A percentile compares a stretch with the other conserved stretches of the same genome.
These are phyloP conservation scores for Microplitis demolitor DNA, from an alignment of 1,140 invertebrate genomes.

Conservation along the genomic window DNA sequence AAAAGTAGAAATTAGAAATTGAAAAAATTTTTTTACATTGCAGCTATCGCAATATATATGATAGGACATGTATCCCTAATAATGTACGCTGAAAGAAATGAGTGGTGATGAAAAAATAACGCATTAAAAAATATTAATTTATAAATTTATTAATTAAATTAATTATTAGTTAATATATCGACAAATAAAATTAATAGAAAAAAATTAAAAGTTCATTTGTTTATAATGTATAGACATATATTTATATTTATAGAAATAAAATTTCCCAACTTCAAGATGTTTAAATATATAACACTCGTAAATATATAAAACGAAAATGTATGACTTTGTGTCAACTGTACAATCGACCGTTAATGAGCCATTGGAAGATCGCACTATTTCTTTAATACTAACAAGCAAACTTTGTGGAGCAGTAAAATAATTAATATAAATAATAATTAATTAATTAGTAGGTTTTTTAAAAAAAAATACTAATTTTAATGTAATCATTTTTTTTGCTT, in stretches of 20 bases:
- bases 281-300: neutral
- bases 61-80: neutral
- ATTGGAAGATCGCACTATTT: neutral
- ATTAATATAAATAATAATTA: neutral
- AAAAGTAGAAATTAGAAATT: neutral
- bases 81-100: neutral
- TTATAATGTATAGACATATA: too few relatives aligned
- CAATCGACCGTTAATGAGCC: neutral
- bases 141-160: neutral
- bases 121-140: neutral
- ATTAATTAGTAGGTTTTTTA: neutral
- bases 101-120: too few relatives aligned
- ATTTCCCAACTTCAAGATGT: neutral
- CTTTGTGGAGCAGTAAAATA: constrained; percentile 3
- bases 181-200: too few relatives aligned
- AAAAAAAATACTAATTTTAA: neutral
- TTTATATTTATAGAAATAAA: too few relatives aligned
- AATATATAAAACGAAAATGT: neutral
- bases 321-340: neutral
- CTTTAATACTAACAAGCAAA: neutral
- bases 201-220: neutral
- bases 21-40: neutral
- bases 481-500: constrained; percentile 4
- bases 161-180: too few relatives aligned
- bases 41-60: neutral